Evolutionary conservation across 2,113 vertebrate species (phyloP).

Genomic region (Andinoacara biseriatus): DNA sequence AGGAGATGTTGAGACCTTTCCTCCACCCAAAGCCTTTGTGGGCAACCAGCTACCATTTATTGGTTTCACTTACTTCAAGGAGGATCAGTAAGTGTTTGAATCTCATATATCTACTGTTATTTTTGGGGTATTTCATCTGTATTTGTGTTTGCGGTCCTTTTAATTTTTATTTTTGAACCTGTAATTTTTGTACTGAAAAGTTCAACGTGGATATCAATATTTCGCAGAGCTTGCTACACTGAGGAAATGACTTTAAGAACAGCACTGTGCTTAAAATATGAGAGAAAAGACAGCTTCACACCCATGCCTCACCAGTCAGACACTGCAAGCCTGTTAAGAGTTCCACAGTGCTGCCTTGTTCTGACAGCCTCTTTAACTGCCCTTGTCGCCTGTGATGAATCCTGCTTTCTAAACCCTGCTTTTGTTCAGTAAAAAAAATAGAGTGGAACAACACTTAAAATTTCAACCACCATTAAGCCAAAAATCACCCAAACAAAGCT

Average conservation of each 20-base stretch:
- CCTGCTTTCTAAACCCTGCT: constrained; percentile 1
- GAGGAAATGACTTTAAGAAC: constrained; percentile 19
- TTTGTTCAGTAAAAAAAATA: neutral
- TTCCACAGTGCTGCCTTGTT: constrained; percentile 73
- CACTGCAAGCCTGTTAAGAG: constrained; percentile 63
- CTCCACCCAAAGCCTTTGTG: constrained; percentile 93
- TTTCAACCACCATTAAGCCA: neutral
- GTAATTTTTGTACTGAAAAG: neutral
- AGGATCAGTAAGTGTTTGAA: constrained; percentile 88
- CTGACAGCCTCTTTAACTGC: constrained; percentile 37
- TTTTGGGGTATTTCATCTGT: neutral
- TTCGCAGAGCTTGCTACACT: neutral
- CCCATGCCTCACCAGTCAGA: constrained; percentile 48
- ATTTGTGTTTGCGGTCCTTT: neutral
- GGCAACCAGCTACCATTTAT: constrained; percentile 98
- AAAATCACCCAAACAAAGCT: neutral
- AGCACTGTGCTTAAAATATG: constrained; percentile 10
- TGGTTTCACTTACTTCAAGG: constrained; percentile 96
- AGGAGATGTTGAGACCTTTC: constrained; percentile 91
- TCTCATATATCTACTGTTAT: neutral
- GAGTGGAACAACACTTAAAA: constrained; percentile 7
- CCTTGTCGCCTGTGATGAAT: constrained; percentile 19
- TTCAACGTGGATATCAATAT: too few species aligned
- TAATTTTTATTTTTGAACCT: neutral
- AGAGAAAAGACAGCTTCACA: constrained; percentile 33